Base-by-base conservation (phyloP, 1,140 invertebrate species). In the Antheraea pernyi region DNA sequence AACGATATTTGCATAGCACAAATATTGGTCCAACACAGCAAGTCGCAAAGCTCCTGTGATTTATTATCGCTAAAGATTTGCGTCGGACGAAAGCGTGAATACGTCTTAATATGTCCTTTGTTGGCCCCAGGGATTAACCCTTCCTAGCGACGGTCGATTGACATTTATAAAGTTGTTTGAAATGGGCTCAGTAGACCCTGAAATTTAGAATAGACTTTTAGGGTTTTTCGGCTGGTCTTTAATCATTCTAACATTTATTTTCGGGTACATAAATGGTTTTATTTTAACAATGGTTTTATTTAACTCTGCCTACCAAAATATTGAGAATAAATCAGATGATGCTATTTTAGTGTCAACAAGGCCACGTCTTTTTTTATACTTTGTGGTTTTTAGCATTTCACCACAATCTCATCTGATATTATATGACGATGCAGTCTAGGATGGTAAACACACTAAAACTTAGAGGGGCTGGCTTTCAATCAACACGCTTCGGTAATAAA, bases 61-160 rank as follows among this genome's bases (percentile, higher is more conserved):
- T 70, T 70, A 70, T 70, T 59, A 66, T 30, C 63, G 22, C 11
- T 7, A 37, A 70, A 60, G 59, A 65, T 65, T 70, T 69, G 67
- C 59, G 19, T 58, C 59, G 18, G 65, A 71, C 65, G 65, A 16
- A 53, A 16, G 46, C 48, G 59, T 18, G 59, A 66, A 71, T 71
- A 62, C 64, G 63, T 73, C 71, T 73, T 66, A 69, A 73, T 73
- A 69, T 68, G 67, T 73, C 71, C 69, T 73, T 58, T 67, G 69
- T 36, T 66, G 36, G 13, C 62, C n/a, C 60, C 7, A 58, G 46
- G 64, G 69, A 70, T 70, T 70, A 70, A 70, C 61, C 68, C 68
- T 59, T 19, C 62, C 48, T 36, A 19, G 59, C 16, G 64, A 37
- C 59, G 63, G 46, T 11, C 18, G 19, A 70, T 70, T 42, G 63